Percentiles rank a stretch among this genome's conserved stretches.
These are phyloP conservation scores for Metellina segmentata DNA, from an alignment of 2,888 invertebrate species.

Conservation along the genomic window DNA sequence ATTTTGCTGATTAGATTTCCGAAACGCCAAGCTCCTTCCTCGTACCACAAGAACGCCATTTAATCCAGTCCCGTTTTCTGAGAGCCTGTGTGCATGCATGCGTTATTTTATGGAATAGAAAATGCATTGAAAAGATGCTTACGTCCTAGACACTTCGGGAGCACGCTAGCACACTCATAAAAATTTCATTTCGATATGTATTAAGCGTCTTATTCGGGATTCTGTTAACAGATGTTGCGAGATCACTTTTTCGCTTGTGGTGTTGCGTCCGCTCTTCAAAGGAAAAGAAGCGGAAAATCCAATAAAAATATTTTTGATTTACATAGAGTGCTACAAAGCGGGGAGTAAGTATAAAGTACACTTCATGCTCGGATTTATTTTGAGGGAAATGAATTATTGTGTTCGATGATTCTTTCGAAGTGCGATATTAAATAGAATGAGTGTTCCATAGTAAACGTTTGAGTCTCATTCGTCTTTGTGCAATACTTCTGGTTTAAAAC, in stretches of 20 bases:
- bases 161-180: constrained; percentile 45
- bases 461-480: no score
- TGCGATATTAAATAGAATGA: no score
- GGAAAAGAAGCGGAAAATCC: neutral
- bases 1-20: neutral
- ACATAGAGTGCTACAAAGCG: neutral
- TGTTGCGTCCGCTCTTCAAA: neutral
- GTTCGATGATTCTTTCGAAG: neutral
- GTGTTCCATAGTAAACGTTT: no score
- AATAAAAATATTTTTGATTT: constrained; percentile 1
- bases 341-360: neutral
- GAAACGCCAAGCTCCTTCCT: neutral
- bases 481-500: no score
- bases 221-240: constrained; percentile 41
- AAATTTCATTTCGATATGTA: constrained; percentile 44
- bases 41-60: neutral
- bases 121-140: constrained; percentile 37
- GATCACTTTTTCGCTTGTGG: neutral
- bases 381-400: neutral
- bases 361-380: neutral
- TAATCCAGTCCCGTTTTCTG: neutral
- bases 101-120: constrained; percentile 15
- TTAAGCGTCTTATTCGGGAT: constrained; percentile 22
- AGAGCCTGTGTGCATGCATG: neutral
- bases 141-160: constrained; percentile 20